Percentiles rank a stretch among this genome's conserved stretches.
These are phyloP conservation scores for Leptoclinus maculatus DNA, from an alignment of 2,797 vertebrate species.

Conservation along the genomic window DNA sequence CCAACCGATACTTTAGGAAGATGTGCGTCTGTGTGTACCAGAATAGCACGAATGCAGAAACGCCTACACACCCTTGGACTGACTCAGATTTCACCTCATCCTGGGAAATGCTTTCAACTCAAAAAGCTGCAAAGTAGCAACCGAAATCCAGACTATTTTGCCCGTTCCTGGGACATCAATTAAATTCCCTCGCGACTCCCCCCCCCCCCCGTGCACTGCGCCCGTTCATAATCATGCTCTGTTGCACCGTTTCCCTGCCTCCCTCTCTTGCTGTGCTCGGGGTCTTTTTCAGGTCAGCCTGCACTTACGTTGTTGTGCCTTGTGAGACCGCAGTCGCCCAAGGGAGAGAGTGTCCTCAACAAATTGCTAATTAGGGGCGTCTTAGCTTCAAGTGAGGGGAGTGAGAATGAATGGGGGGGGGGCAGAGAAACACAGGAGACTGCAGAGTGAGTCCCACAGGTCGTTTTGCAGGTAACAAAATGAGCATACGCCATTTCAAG, in stretches of 20 bases:
- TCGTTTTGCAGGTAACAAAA: constrained; percentile 45
- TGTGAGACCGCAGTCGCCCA: constrained; percentile 57
- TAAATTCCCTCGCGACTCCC: constrained; percentile 51
- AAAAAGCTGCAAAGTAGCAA: constrained; percentile 21
- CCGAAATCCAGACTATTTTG: constrained; percentile 33
- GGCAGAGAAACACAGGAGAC: constrained; percentile 31
- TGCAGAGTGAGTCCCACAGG: constrained; percentile 34
- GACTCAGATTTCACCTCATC: constrained; percentile 12
- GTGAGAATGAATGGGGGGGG: background rate
- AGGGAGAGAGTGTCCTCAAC: constrained; percentile 66
- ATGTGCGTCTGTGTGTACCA: background rate
- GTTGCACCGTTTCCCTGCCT: constrained; percentile 40
- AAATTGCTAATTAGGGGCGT: constrained; percentile 74
- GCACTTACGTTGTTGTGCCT: constrained; percentile 62
- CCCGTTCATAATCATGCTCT: constrained; percentile 55
- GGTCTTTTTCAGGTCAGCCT: constrained; percentile 69
- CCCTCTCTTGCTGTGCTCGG: constrained; percentile 37
- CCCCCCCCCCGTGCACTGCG: constrained; percentile 6
- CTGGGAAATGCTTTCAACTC: constrained; percentile 42
- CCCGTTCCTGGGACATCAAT: constrained; percentile 52
- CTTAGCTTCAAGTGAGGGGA: constrained; percentile 28
- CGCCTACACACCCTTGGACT: constrained; percentile 6
- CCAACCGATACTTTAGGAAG: background rate
- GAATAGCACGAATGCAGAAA: constrained; percentile 18
- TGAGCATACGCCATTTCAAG: background rate